Evolutionary conservation across 2,113 vertebrate genomes (phyloP).

Genomic region (Lucifuga dentata): DNA sequence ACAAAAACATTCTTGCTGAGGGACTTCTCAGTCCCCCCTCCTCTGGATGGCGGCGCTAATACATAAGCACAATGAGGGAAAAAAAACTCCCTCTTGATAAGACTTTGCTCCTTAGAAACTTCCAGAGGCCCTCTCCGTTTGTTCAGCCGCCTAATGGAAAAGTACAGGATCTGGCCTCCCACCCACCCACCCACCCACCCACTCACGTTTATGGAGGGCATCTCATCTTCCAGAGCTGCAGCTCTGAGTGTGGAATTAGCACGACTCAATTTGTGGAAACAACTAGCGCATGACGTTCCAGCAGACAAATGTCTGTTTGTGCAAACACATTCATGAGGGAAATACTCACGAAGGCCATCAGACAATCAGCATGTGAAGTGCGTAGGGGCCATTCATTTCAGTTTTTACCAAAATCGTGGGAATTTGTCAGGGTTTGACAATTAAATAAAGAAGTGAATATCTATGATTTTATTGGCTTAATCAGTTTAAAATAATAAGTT

Average conservation of each 20-base stretch:
- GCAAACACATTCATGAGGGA: conserved; percentile 46
- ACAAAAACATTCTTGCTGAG: conserved; percentile 60
- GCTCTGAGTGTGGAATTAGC: conserved; percentile 57
- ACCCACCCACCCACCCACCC: conserved; percentile 7
- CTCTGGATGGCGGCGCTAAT: neutral
- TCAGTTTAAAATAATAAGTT: no score
- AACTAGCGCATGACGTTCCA: conserved; percentile 59
- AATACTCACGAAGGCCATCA: conserved; percentile 2
- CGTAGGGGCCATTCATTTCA: no score
- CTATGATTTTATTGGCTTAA: no score
- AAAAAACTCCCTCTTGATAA: conserved; percentile 41
- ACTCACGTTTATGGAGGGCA: conserved; percentile 1
- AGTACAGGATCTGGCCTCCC: conserved; percentile 50
- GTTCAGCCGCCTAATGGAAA: conserved; percentile 69
- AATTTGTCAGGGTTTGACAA: no score
- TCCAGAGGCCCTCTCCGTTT: conserved; percentile 56
- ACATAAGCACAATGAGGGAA: conserved; percentile 47
- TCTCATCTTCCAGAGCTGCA: conserved; percentile 20
- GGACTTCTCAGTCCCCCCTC: conserved; percentile 1
- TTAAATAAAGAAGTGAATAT: no score
- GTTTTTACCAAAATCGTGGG: no score
- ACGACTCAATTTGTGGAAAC: conserved; percentile 73
- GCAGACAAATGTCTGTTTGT: conserved; percentile 64
- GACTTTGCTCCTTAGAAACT: conserved; percentile 31
- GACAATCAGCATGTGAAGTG: no score